Evolutionary conservation across 1,140 invertebrate species (phyloP), one percentile per base, ranked within the genome.

Genomic region (Cepaea nemoralis): DNA sequence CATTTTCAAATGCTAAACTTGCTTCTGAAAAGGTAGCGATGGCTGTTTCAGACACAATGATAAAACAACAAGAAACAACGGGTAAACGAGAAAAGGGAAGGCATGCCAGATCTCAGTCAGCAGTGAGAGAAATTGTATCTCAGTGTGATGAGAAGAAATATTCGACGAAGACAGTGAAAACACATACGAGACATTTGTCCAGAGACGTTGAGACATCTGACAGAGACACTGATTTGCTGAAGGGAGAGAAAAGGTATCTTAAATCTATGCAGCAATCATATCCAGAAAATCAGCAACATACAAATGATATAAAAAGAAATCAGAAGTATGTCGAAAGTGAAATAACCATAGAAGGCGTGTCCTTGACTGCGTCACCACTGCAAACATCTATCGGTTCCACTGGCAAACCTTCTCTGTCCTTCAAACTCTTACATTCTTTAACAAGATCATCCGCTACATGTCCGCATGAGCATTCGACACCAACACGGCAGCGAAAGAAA

Each of bases 11-110:
- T 24, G 77, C 77, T 3, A 78, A 69, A n/a, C 31, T 78, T 6
- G 59, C 77, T 8, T 78, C 70, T 33, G 77, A 78, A 39, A 78
- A 78, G 77, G 42, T 78, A 78, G 77, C 77, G 14, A 78, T 78
- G 77, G 77, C 77, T 0, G 77, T 78, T 0, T 69, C 59, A 19
- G 59, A 78, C 0, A 35, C 77, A 5, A 40, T 42, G 37, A 35
- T 24, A 1, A 33, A n/a, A 2, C 8, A 0, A 1, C 2, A 27
- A 12, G 33, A 33, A 22, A 31, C 31, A 33, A 0, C 42, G 31
- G n/a, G 1, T 12, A 37, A 59, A 42, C 10, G 2, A 10, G 55
- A 35, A 19, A 78, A 48, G n/a, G 39, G 19, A n/a, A 39, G n/a
- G 10, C 69, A 69, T 22, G 77, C 42, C 3, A 67, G 77, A 39